Evolutionary conservation across 2,797 vertebrate species (phyloP), one percentile per base, ranked within the genome.

Genomic region (Enteromius mattozi): DNA sequence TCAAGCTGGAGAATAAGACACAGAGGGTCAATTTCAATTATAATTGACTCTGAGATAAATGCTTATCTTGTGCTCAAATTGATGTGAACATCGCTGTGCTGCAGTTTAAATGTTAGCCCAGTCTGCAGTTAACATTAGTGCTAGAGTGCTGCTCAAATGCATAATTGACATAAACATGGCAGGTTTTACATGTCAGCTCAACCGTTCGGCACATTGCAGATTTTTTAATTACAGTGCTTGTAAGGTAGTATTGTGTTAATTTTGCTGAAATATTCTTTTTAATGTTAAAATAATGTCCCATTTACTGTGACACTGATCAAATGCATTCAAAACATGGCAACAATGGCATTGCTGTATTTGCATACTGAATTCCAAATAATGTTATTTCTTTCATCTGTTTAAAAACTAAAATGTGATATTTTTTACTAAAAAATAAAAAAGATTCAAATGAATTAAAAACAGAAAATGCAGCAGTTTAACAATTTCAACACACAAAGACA

Each of bases 31-130:
- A 40, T 80, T 80, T 51, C 14, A 51, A 21, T 40, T n/a, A 70
- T 70, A 56, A 81, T 21, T 70, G 66, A 59, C 68, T 9, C 17
- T 42, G 79, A 80, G 33, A 80, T 70, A 80, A 80, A 24, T 51
- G 42, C 47, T 68, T 47, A 54, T 80, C 33, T 68, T 2, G 0
- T 2, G 7, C 45, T 80, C 13, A 66, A 80, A 68, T 68, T 54
- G 45, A 80, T 51, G 61, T 68, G 63, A 80, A 68, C 63, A 13
- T 51, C 78, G 33, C 33, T 69, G 47, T 40, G 78, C 63, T 10
- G 47, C 6, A 5, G 21, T 80, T 69, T 69, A 54, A 80, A 69
- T 54, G 63, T 69, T 69, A 40, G 45, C 40, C 13, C 47, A 47
- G 37, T 24, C 45, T 12, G 45, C 30, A 80, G 56, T 70, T 80